A percentile compares a stretch with the other conserved stretches of the same genome.
These are phyloP conservation scores for Siniperca scherzeri DNA, from an alignment of 2,797 vertebrate genomes.

Conservation along the genomic window DNA sequence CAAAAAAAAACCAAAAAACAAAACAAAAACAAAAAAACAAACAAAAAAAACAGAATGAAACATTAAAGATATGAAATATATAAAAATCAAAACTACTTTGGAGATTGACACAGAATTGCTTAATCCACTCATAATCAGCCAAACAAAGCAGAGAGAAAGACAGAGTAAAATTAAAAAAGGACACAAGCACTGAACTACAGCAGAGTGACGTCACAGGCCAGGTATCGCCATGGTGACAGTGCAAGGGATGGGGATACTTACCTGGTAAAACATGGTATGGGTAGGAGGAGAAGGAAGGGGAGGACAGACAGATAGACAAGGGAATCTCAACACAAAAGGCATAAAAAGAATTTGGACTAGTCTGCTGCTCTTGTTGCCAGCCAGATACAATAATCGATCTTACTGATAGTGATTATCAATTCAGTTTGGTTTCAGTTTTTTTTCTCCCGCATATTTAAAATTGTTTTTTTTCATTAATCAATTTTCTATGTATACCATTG, in stretches of 20 bases:
- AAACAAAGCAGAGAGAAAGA: slow-evolving; percentile 98
- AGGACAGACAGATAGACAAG: slow-evolving; percentile 76
- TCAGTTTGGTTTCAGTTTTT: slow-evolving; percentile 87
- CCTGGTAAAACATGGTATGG: slow-evolving; percentile 87
- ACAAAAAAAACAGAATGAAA: slow-evolving; percentile 89
- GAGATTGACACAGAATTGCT: slow-evolving; percentile 93
- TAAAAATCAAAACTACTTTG: slow-evolving; percentile 92
- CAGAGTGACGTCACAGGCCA: slow-evolving; percentile 98
- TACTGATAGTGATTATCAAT: slow-evolving; percentile 80
- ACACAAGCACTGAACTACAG: slow-evolving; percentile 99
- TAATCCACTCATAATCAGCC: slow-evolving; percentile 99
- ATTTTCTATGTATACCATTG: slow-evolving; percentile 90
- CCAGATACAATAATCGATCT: slow-evolving; percentile 81
- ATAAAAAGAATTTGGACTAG: slow-evolving; percentile 86
- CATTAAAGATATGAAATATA: slow-evolving; percentile 86
- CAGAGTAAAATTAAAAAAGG: slow-evolving; percentile 89
- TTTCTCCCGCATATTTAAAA: slow-evolving; percentile 57
- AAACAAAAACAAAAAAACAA: no score
- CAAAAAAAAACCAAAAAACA: slow-evolving; percentile 60
- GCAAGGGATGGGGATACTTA: slow-evolving; percentile 92
- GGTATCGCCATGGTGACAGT: slow-evolving; percentile 95
- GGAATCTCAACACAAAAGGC: slow-evolving; percentile 84
- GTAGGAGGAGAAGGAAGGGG: slow-evolving; percentile 72
- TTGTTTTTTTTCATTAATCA: slow-evolving; percentile 47
- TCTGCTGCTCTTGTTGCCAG: slow-evolving; percentile 87